Conservation (phyloP, 1,140 invertebrate species). For the Pteromalus puparum region DNA sequence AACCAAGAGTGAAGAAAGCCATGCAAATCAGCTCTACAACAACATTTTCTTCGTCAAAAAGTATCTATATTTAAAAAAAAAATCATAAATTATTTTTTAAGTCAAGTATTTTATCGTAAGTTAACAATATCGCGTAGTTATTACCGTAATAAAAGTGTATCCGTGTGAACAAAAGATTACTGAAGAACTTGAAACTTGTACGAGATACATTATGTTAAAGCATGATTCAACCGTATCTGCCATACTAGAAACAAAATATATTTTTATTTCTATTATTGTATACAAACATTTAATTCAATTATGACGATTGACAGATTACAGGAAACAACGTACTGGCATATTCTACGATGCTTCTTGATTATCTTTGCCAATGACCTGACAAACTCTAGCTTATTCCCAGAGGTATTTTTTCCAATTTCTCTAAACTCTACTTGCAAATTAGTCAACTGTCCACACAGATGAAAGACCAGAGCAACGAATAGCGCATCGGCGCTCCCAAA, state of each 20-base stretch:
- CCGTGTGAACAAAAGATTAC: conserved; percentile 34
- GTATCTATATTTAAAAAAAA: too few species aligned
- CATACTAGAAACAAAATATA: conserved; percentile 19
- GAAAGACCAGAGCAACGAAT: conserved; percentile 69
- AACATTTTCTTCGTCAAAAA: too few species aligned
- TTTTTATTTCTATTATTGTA: too few species aligned
- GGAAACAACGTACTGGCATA: neutral
- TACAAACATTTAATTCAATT: too few species aligned
- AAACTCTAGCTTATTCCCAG: neutral
- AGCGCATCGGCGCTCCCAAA: conserved; percentile 72
- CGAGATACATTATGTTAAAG: conserved; percentile 44
- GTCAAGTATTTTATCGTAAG: too few species aligned
- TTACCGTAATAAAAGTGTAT: conserved; percentile 33
- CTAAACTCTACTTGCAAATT: conserved; percentile 8
- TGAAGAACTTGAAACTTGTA: conserved; percentile 4
- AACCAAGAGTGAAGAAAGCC: conserved; percentile 31
- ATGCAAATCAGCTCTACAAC: conserved; percentile 11
- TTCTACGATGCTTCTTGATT: neutral
- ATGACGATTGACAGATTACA: too few species aligned
- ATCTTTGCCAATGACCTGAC: neutral
- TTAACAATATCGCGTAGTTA: too few species aligned
- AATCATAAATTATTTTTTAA: too few species aligned
- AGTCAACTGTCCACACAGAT: conserved; percentile 70
- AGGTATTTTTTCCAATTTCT: neutral
- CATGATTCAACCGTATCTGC: conserved; percentile 25